Percentiles rank a stretch among this genome's conserved stretches.
Conservation (phyloP, 2,113 vertebrate species). For the Salvelinus sp. region DNA sequence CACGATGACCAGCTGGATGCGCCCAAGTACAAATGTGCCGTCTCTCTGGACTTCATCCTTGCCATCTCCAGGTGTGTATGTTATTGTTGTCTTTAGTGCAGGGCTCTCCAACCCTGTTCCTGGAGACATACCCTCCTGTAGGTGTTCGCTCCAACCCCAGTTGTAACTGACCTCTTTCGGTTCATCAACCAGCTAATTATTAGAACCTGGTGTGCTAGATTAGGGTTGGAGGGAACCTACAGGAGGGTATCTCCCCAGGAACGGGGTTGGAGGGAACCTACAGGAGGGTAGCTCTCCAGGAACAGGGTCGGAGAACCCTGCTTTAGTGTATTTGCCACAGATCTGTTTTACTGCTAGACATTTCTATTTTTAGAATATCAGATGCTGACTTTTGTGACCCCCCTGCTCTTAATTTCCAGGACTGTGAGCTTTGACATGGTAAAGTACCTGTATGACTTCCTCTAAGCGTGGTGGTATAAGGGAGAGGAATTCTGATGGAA, state of each 20-base stretch:
- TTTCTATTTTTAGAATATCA: background rate
- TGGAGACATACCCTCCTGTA: too few species aligned
- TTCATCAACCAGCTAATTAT: too few species aligned
- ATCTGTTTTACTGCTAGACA: background rate
- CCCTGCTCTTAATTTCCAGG: conserved; percentile 74
- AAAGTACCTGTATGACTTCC: conserved; percentile 97
- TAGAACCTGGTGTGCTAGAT: too few species aligned
- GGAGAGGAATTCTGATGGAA: conserved; percentile 21
- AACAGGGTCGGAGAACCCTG: too few species aligned
- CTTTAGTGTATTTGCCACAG: conserved; percentile 4
- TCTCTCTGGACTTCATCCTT: conserved; percentile 92
- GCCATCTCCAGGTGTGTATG: conserved; percentile 85
- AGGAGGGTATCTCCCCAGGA: too few species aligned
- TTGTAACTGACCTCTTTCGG: too few species aligned
- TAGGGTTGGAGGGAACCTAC: too few species aligned
- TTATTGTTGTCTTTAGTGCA: background rate
- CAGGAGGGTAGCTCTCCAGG: too few species aligned
- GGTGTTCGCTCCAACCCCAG: too few species aligned
- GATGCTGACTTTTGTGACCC: conserved; percentile 9
- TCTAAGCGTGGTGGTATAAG: conserved; percentile 66
- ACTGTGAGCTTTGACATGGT: conserved; percentile 96
- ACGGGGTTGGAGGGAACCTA: too few species aligned
- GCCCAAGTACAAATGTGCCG: conserved; percentile 93
- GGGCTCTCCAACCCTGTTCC: background rate
- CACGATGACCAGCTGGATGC: conserved; percentile 91